Evolutionary conservation across 2,113 vertebrate genomes (phyloP).

Genomic region (Hipposideros armiger): DNA sequence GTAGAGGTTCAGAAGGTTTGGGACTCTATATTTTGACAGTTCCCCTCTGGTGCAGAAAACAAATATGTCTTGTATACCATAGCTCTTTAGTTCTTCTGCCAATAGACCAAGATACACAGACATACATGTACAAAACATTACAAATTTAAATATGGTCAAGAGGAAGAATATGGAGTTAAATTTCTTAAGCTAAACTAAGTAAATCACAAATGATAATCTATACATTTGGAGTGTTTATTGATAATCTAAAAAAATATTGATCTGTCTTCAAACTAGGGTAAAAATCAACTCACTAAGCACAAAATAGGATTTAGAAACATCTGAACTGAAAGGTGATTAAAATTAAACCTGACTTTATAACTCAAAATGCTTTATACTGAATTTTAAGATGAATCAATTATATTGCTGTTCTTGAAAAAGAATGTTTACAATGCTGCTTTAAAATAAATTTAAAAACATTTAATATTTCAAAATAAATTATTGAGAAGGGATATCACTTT

Average conservation of each 20-base stretch:
- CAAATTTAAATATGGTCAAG: conserved; percentile 37
- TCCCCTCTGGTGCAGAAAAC: conserved; percentile 95
- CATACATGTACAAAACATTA: conserved; percentile 48
- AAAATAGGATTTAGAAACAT: conserved; percentile 36
- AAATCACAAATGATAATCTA: not conserved
- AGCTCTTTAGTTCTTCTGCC: conserved; percentile 92
- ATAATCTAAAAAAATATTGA: conserved; percentile 8
- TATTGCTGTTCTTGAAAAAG: conserved; percentile 16
- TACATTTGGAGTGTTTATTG: conserved; percentile 21
- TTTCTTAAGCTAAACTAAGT: conserved; percentile 42
- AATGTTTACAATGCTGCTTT: not conserved
- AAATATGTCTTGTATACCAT: conserved; percentile 93
- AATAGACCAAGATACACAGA: conserved; percentile 69
- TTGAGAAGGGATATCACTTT: not conserved
- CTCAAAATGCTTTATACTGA: conserved; percentile 52
- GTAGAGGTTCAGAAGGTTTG: conserved; percentile 92
- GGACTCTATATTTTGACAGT: conserved; percentile 92
- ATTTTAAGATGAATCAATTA: conserved; percentile 26
- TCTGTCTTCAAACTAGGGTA: not conserved
- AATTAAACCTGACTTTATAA: conserved; percentile 43
- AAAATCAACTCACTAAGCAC: conserved; percentile 8
- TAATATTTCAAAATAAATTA: conserved; percentile 30
- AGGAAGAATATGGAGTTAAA: not conserved
- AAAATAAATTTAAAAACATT: conserved; percentile 6
- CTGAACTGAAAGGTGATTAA: conserved; percentile 41